Base-by-base conservation (phyloP, 2,888 invertebrate genomes). In the Linnaemya vulpina region DNA sequence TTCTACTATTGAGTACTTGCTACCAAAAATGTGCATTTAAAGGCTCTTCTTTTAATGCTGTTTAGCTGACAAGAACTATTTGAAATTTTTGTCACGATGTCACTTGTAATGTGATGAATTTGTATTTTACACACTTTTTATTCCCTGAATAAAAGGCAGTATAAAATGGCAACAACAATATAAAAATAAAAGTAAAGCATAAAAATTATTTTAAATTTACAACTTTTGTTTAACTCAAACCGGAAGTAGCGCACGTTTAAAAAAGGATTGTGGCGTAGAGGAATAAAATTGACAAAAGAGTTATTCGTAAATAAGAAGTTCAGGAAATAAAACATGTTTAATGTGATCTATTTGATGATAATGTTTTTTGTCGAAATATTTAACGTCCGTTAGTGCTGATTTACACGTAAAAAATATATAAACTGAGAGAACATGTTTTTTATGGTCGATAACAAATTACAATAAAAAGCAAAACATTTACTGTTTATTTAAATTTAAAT, bases 81-180 rank as follows among this genome's bases (percentile, higher is more conserved):
- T 77, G 43, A 63, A 25, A 84, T 68, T 77, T 77, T 58, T 74
- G 81, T 81, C 84, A 84, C 81, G 84, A 68, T 84, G 77, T 74
- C 70, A 58, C 40, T 51, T 73, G 62, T 74, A 81, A 74, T 81
- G 77, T 81, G 81, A 77, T 81, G 68, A 81, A 81, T 81, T 76
- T 80, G 67, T 73, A 73, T 55, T 81, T 74, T 55, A 63, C 40
- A 58, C 62, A 81, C n/a, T n/a, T 70, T 68, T 81, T 58, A 83
- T 71, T 83, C 25, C 13, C 40, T 43, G 3, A 11, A 1, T 9
- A 17, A 17, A 15, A 38, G 38, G 13, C 13, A 17, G 17, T 15
- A 10, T 5, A 11, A 62, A 38, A 20, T 40, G 1, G 5, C n/a
- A 9, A 67, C 49, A 30, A 13, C n/a, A 38, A 35, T 15, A 43